Conservation (phyloP, 2,888 invertebrate species). For the Drosophila macrospina region DNA sequence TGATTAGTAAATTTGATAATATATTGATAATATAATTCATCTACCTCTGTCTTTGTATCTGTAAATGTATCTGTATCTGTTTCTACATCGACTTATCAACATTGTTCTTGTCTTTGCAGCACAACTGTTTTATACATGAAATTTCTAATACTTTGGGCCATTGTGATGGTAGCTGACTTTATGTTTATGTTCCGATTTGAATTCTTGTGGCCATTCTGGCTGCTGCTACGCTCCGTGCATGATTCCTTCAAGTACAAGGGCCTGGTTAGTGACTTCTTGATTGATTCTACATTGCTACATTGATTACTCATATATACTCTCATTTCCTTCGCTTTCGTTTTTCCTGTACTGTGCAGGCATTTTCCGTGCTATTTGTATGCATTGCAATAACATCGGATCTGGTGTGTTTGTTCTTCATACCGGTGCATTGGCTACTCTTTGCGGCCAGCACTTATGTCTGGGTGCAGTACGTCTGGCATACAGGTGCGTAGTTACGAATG, state of each 20-base stretch:
- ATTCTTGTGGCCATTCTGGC: constrained; percentile 99
- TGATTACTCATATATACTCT: constrained; percentile 16
- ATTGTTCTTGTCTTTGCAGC: constrained; percentile 86
- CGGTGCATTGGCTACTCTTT: constrained; percentile 98
- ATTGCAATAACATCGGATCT: constrained; percentile 99
- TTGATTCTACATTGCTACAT: background rate
- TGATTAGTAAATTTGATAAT: no score
- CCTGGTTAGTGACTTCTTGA: constrained; percentile 89
- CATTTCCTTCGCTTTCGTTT: constrained; percentile 84
- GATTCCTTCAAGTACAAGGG: constrained; percentile 99
- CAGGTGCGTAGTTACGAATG: constrained; percentile 87
- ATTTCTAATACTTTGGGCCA: constrained; percentile 97
- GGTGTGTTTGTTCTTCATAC: constrained; percentile 99
- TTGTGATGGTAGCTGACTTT: constrained; percentile 97
- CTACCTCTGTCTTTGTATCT: background rate
- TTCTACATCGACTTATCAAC: background rate
- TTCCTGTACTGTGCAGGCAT: no score
- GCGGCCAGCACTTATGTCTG: constrained; percentile 99
- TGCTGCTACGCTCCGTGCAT: constrained; percentile 96
- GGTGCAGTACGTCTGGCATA: constrained; percentile 99
- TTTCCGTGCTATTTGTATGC: constrained; percentile 98
- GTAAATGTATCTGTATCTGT: constrained; percentile 1
- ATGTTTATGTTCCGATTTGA: constrained; percentile 99
- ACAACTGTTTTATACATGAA: constrained; percentile 97
- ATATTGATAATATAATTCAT: no score